Conservation (phyloP, 1,140 invertebrate genomes). For the Aphis craccivora region DNA sequence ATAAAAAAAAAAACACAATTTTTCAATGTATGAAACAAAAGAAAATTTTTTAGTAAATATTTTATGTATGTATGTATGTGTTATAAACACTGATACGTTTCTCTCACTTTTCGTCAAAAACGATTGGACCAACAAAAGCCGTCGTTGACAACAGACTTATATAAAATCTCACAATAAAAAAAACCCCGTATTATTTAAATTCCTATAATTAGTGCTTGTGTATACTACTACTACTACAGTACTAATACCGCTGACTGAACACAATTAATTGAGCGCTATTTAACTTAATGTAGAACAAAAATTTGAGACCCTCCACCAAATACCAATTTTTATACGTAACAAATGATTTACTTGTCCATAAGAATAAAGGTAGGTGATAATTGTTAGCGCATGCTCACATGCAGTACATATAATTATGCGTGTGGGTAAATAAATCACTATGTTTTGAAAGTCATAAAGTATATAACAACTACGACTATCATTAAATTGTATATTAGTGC, state of each 20-base stretch:
- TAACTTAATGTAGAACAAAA: constrained; percentile 20
- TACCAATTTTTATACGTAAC: not conserved
- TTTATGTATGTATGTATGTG: not conserved
- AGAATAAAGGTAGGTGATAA: not conserved
- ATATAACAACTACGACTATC: not conserved
- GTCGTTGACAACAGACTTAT: not conserved
- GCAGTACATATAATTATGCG: not conserved
- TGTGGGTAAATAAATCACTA: not conserved
- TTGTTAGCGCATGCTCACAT: too few relatives aligned
- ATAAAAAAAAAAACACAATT: not conserved
- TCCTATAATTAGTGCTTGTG: constrained; percentile 41
- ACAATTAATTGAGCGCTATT: constrained; percentile 49
- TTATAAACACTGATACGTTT: constrained; percentile 42
- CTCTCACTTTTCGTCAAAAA: constrained; percentile 52
- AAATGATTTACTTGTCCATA: not conserved
- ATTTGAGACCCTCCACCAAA: constrained; percentile 31
- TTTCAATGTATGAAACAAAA: not conserved
- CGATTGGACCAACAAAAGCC: constrained; percentile 30
- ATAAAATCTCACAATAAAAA: constrained; percentile 37
- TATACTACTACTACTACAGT: not conserved
- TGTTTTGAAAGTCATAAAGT: not conserved
- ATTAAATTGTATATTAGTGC: not conserved
- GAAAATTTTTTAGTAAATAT: not conserved
- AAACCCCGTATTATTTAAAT: constrained; percentile 54
- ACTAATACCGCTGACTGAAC: constrained; percentile 35